Conservation (phyloP, 1,140 invertebrate genomes). For the Drosophila novamexicana region DNA sequence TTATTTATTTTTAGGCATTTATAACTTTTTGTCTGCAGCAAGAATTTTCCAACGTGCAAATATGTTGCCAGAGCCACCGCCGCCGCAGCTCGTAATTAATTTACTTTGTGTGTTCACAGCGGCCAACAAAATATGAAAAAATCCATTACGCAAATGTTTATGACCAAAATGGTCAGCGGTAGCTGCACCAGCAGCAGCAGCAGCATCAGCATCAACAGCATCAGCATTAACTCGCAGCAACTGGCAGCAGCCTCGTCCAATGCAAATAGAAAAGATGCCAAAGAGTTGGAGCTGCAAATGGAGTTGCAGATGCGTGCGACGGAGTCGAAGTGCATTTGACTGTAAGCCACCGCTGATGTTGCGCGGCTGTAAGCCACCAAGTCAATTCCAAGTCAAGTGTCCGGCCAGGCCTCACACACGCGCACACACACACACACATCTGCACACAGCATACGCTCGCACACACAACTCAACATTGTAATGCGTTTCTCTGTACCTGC, state of each 20-base stretch:
- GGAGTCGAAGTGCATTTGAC: conserved; percentile 61
- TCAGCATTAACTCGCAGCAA: conserved; percentile 21
- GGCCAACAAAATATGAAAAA: conserved; percentile 75
- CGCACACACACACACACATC: conserved; percentile 5
- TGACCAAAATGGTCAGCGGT: conserved; percentile 78
- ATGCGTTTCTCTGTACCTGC: conserved; percentile 57
- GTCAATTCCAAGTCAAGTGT: conserved; percentile 48
- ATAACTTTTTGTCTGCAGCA: conserved; percentile 55
- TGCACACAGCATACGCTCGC: conserved; percentile 7
- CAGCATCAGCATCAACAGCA: conserved; percentile 21
- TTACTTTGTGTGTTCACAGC: conserved; percentile 82
- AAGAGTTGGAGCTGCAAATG: conserved; percentile 54
- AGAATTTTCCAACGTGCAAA: conserved; percentile 47
- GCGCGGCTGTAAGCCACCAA: conserved; percentile 8
- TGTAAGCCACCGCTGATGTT: conserved; percentile 35
- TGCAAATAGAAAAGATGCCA: conserved; percentile 80
- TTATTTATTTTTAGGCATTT: conserved; percentile 77
- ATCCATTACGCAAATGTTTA: conserved; percentile 83
- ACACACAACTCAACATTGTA: conserved; percentile 74
- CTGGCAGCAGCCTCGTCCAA: conserved; percentile 29
- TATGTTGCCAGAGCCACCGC: conserved; percentile 13
- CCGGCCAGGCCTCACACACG: conserved; percentile 23
- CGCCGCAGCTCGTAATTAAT: conserved; percentile 75
- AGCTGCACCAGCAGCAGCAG: conserved; percentile 29
- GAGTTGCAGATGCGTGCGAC: conserved; percentile 68